Conservation (phyloP, 1,140 invertebrate species). For the Hylyphantes graminicola region DNA sequence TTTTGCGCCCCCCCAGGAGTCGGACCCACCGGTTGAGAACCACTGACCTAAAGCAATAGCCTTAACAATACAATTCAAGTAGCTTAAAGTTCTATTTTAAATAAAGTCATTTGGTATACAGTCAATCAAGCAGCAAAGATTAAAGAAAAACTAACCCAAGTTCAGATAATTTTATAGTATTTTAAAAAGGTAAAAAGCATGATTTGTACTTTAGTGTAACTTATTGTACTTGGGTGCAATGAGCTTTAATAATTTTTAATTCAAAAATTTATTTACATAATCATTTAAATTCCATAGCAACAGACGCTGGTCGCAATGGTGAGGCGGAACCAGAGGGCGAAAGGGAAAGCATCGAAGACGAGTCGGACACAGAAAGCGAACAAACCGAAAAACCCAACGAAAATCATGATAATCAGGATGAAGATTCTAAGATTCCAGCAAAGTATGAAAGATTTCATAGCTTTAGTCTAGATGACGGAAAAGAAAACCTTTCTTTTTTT, state of each 20-base stretch:
- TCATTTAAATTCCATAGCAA: slow-evolving; percentile 8
- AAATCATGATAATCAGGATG: slow-evolving; percentile 58
- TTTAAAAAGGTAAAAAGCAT: not conserved
- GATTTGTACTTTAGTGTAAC: not conserved
- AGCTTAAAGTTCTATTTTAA: too few species aligned
- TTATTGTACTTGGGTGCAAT: not conserved
- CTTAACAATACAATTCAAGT: too few species aligned
- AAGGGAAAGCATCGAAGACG: slow-evolving; percentile 62
- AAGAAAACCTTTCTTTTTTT: too few species aligned
- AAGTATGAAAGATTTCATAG: slow-evolving; percentile 38
- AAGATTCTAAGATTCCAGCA: slow-evolving; percentile 61
- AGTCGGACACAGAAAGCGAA: slow-evolving; percentile 63
- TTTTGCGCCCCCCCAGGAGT: too few species aligned
- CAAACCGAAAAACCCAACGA: slow-evolving; percentile 54
- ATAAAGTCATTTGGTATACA: too few species aligned
- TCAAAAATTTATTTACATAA: not conserved
- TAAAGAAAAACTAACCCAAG: too few species aligned
- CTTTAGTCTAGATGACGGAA: too few species aligned
- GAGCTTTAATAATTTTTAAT: not conserved
- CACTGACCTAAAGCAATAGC: too few species aligned
- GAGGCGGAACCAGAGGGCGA: slow-evolving; percentile 61
- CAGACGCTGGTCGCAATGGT: slow-evolving; percentile 49
- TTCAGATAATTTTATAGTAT: too few species aligned
- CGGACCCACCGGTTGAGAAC: too few species aligned
- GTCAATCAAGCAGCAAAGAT: too few species aligned